Base-by-base conservation (phyloP, 2,888 invertebrate species). In the Perithous albicinctus region DNA sequence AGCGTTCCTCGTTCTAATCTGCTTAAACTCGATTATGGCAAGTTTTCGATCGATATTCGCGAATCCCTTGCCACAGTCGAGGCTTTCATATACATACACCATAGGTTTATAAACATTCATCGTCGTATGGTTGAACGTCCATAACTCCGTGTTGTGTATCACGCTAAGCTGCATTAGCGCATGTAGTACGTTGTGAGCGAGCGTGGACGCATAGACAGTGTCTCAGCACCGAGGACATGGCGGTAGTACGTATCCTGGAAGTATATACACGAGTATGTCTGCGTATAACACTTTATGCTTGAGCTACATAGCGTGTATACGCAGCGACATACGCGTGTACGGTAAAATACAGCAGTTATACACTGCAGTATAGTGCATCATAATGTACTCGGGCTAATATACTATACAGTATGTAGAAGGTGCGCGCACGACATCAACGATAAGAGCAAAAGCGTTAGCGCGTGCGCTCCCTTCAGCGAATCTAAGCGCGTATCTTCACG, bases 401-500 rank as follows among this genome's bases (percentile, higher is more conserved):
- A 48, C 66, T 4, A 20, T 23, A 26, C n/a, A 20, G 43, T 29
- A 6, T 38, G 61, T 41, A 43, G 6, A n/a, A 70, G n/a, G 69
- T 61, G 51, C 51, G 48, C 51, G 38, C 59, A 67, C 46, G 66
- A 59, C 66, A 67, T 61, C 18, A 23, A 59, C 72, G 80, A 76
- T 80, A 81, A 73, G 80, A 73, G 63, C 29, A 73, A 77, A 73
- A 77, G 77, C 77, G 72, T 77, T 54, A 72, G 80, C 80, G 73
- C 77, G 80, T 81, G 80, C 80, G 80, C 76, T 51, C 59, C 76
- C 66, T 43, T 18, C 38, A 54, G 72, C 76, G 67, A 80, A 80
- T 80, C 80, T 80, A 73, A 67, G 67, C 76, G 72, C 72, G 77
- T 77, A 80, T 80, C 80, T 77, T 80, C 80, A 80, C 80, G 77